Evolutionary conservation across 1,140 invertebrate species (phyloP), one percentile per base, ranked within the genome.

Genomic region (Adoxophyes honmai): DNA sequence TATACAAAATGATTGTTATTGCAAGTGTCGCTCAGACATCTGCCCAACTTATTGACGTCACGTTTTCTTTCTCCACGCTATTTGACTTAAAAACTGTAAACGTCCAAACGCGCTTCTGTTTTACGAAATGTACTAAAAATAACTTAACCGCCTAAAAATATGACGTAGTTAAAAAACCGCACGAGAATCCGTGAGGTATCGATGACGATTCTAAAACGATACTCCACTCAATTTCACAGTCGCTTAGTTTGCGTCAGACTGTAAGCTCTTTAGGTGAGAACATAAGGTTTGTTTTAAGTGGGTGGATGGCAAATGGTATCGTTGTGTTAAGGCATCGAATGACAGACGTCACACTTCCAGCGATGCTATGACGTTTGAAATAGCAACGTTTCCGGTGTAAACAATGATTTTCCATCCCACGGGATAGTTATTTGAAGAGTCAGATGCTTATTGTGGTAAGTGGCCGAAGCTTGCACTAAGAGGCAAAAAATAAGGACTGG

Each of bases 131-230:
- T 28, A 28, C 2, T 6, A 3, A 6, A 3, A 28, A 28, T 3
- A 28, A 28, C 6, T 28, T 28, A 28, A n/a, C 9, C 21, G 5
- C 21, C 28, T 48, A 28, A 9, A 48, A 59, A 68, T 68, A 67
- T 69, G 69, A 73, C 60, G 38, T 55, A 58, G 68, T 66, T 60
- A 75, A 78, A 78, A 72, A 78, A 73, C 68, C 63, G 61, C 66
- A 77, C 66, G 59, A 62, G 57, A 67, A 64, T 57, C 68, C 70
- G 66, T 77, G 66, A 70, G 73, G 75, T 77, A 81, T 81, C 74
- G 68, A 74, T 78, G 68, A 73, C 74, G 54, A 42, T 67, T 68
- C 64, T 69, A 78, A 78, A 75, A 70, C 62, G 78, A 78, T 81
- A 78, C 78, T 58, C 34, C 36, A 48, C 28, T 36, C 52, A 55